A percentile compares a stretch with the other conserved stretches of the same genome.
Conservation (phyloP, 37 sponge, comb jelly and placozoan genomes). For the Mnemiopsis leidyi region DNA sequence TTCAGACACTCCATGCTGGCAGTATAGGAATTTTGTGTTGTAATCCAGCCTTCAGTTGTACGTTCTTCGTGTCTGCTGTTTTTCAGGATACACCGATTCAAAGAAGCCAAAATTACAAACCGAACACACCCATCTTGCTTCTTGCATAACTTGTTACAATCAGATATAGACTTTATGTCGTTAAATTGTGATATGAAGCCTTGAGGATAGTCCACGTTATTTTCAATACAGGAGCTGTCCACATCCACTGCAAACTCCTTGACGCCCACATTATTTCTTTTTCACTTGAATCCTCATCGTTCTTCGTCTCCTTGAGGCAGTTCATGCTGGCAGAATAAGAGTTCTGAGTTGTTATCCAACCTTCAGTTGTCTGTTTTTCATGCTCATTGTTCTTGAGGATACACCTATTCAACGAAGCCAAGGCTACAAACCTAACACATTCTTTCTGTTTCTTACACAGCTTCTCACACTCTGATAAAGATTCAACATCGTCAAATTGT, state of each 20-base stretch:
- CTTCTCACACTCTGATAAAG: not conserved
- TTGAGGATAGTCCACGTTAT: not conserved
- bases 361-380: not conserved
- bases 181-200: not conserved
- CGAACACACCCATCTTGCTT: not conserved
- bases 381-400: slow-evolving; percentile 8
- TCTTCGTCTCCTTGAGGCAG: too few species aligned
- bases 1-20: not conserved
- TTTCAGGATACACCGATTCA: not conserved
- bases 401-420: not conserved
- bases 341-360: too few species aligned
- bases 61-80: not conserved
- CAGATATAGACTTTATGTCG: not conserved
- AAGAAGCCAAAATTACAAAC: not conserved
- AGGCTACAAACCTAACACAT: not conserved
- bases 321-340: too few species aligned
- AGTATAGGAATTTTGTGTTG: not conserved
- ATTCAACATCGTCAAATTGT: not conserved
- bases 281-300: too few species aligned
- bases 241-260: not conserved
- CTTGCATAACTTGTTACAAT: not conserved
- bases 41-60: not conserved
- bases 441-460: not conserved
- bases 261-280: too few species aligned
- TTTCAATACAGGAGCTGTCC: not conserved